Conservation (phyloP, 2,113 vertebrate genomes). For the Muscicapa adusta region DNA sequence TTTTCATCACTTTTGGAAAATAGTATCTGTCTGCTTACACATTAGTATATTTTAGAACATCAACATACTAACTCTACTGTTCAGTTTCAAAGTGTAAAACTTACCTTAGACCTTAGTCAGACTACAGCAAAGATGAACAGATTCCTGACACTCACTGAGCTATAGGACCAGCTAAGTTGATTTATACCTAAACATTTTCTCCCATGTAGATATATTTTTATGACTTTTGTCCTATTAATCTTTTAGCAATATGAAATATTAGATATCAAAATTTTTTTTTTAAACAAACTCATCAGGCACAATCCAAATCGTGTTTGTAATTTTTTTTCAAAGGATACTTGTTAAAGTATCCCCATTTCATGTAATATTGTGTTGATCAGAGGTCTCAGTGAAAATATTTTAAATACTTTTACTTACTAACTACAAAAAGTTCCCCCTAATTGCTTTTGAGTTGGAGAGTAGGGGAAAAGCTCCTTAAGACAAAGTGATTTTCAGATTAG, state of each 20-base stretch:
- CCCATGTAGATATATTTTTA: background rate
- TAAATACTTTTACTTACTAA: conserved; percentile 11
- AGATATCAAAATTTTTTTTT: background rate
- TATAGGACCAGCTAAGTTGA: background rate
- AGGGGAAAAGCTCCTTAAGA: background rate
- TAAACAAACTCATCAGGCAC: conserved; percentile 9
- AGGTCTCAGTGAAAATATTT: conserved; percentile 22
- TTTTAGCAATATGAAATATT: background rate
- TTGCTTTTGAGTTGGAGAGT: background rate
- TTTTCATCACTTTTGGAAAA: conserved; percentile 15
- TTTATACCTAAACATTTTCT: background rate
- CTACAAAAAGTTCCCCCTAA: background rate
- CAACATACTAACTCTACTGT: background rate
- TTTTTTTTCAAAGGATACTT: background rate
- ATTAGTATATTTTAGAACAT: background rate
- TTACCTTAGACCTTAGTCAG: background rate
- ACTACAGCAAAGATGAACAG: background rate
- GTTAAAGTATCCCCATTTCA: background rate
- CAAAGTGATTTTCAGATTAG: background rate
- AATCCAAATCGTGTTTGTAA: conserved; percentile 15
- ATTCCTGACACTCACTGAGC: background rate
- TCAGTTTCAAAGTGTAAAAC: background rate
- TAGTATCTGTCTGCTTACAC: background rate
- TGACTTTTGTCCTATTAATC: conserved; percentile 6
- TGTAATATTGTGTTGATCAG: background rate